Percentiles rank a stretch among this genome's conserved stretches.
Evolutionary conservation across 2,113 vertebrate species (phyloP).

Genomic region (Cariama cristata): DNA sequence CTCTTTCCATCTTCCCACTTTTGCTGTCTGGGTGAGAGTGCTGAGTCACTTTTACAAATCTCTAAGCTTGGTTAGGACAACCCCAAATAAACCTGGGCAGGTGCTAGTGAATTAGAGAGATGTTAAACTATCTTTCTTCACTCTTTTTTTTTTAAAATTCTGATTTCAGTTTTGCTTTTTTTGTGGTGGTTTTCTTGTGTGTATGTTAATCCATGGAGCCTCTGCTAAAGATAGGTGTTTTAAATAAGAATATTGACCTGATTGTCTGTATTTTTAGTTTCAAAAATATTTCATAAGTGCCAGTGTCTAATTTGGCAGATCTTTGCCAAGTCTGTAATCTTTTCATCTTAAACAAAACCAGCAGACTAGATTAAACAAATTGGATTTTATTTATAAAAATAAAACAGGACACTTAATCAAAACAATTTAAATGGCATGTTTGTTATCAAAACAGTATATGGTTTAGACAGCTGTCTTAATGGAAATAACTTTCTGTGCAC

Average conservation of each 20-base stretch:
- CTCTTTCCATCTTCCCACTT: not conserved
- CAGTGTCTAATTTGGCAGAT: not conserved
- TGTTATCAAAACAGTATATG: not conserved
- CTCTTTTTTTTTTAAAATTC: not conserved
- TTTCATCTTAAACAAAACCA: not conserved
- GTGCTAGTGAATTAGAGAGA: not conserved
- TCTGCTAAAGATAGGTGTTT: not conserved
- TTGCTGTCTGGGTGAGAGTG: not conserved
- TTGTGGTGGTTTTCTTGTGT: not conserved
- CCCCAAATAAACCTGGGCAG: not conserved
- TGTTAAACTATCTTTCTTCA: not conserved
- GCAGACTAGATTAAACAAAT: not conserved
- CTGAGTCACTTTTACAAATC: not conserved
- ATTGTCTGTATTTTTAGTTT: not conserved
- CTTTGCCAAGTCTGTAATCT: not conserved
- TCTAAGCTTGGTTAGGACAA: not conserved
- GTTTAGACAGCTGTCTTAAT: slow-evolving; percentile 19
- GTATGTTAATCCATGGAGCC: not conserved
- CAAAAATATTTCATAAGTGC: not conserved
- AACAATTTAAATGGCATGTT: not conserved
- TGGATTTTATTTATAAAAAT: not conserved
- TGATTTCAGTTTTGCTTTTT: not conserved
- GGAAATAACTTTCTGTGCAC: not conserved
- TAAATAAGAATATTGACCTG: not conserved
- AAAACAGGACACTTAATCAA: not conserved